Conservation (phyloP, 1,140 invertebrate genomes). For the Harpegnathos saltator region DNA sequence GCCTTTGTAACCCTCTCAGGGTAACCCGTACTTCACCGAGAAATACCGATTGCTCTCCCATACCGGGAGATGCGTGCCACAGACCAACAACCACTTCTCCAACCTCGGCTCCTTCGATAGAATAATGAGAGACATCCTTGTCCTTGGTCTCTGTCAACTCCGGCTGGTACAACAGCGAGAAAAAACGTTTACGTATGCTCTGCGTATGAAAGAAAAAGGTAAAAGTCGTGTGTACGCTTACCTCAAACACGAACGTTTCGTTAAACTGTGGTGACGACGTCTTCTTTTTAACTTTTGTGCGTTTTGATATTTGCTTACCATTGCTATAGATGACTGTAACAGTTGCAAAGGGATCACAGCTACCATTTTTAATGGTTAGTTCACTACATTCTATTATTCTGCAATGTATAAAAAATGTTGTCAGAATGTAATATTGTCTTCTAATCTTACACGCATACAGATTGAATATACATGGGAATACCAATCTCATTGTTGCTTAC, state of each 20-base stretch:
- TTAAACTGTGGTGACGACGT: slow-evolving; percentile 95
- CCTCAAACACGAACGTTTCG: slow-evolving; percentile 95
- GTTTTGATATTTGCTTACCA: slow-evolving; percentile 92
- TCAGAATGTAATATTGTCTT: neutral
- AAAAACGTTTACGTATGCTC: neutral
- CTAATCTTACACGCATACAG: neutral
- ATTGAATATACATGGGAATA: slow-evolving; percentile 32
- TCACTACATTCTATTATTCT: slow-evolving; percentile 94
- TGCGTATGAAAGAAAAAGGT: neutral
- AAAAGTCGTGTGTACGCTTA: slow-evolving; percentile 76
- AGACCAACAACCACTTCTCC: slow-evolving; percentile 92
- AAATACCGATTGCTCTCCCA: slow-evolving; percentile 91
- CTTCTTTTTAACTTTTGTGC: slow-evolving; percentile 95
- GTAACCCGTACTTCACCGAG: slow-evolving; percentile 94
- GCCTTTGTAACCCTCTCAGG: slow-evolving; percentile 89
- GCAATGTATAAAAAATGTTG: slow-evolving; percentile 68
- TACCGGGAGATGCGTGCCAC: slow-evolving; percentile 93
- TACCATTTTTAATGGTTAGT: slow-evolving; percentile 94
- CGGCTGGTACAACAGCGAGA: slow-evolving; percentile 67
- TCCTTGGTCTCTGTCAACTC: slow-evolving; percentile 82
- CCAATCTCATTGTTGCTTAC: slow-evolving; percentile 56
- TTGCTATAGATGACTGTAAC: slow-evolving; percentile 93
- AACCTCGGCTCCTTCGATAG: slow-evolving; percentile 87
- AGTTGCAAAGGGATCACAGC: slow-evolving; percentile 95
- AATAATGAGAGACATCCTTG: slow-evolving; percentile 83